These are phyloP conservation scores for Drosophila persimilis DNA, from an alignment of 1,140 invertebrate genomes.

Conservation along the genomic window DNA sequence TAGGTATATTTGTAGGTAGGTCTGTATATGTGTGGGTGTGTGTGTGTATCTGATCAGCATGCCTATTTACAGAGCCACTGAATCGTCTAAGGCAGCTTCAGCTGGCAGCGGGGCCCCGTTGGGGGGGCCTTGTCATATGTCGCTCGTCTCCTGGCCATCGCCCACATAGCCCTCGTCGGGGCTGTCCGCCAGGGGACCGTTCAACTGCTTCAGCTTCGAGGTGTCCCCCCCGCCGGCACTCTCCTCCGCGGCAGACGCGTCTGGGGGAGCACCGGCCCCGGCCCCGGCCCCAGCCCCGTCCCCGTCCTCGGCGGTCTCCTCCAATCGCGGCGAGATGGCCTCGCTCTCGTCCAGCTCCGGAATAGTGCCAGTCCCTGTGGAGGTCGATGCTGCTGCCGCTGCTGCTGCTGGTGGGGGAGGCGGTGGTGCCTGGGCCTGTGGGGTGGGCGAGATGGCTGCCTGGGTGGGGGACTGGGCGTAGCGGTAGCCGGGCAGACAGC, in stretches of 20 bases:
- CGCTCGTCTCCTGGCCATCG: conserved; percentile 85
- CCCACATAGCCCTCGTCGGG: conserved; percentile 94
- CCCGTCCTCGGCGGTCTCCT: neutral
- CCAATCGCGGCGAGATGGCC: conserved; percentile 53
- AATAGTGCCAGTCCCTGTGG: conserved; percentile 47
- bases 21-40: conserved; percentile 13
- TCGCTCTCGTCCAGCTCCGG: conserved; percentile 76
- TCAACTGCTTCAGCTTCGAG: conserved; percentile 75
- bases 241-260: conserved; percentile 79
- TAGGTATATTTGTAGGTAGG: conserved; percentile 12
- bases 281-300: neutral
- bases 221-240: conserved; percentile 67
- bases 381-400: conserved; percentile 59
- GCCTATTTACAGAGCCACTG: conserved; percentile 77
- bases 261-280: conserved; percentile 69
- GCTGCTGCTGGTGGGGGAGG: conserved; percentile 26
- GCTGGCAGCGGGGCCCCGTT: conserved; percentile 31
- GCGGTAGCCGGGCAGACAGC: conserved; percentile 83
- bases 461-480: conserved; percentile 62
- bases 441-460: conserved; percentile 15
- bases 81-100: conserved; percentile 74
- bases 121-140: conserved; percentile 84
- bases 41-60: conserved; percentile 50
- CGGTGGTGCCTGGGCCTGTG: conserved; percentile 12
- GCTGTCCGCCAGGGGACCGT: conserved; percentile 89